Evolutionary conservation across 2,888 invertebrate species (phyloP).

Genomic region (Lepeophtheirus nordmannii): DNA sequence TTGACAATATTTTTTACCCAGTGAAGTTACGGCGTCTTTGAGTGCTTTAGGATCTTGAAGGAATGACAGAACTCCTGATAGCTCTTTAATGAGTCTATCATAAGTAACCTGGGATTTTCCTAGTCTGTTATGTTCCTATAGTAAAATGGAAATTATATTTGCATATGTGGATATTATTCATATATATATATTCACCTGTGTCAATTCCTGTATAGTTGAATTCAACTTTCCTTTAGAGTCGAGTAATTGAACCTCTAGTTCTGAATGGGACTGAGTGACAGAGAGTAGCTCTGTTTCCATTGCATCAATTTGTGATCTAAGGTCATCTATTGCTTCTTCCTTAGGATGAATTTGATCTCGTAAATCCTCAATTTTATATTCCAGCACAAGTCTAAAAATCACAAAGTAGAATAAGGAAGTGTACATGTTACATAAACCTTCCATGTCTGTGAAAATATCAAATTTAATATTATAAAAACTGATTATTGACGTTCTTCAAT

Average conservation of each 20-base stretch:
- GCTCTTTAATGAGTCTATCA: conserved; percentile 60
- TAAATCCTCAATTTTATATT: conserved; percentile 72
- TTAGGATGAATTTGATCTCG: conserved; percentile 68
- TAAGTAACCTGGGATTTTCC: conserved; percentile 36
- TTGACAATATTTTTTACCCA: conserved; percentile 30
- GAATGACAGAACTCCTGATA: conserved; percentile 59
- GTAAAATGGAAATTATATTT: no score
- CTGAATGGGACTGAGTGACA: conserved; percentile 14
- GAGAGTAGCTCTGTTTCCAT: conserved; percentile 23
- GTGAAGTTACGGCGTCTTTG: conserved; percentile 39
- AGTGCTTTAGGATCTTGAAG: conserved; percentile 56
- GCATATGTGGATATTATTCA: no score
- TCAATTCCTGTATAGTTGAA: background rate
- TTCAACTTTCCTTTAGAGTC: conserved; percentile 11
- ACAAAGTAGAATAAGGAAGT: no score
- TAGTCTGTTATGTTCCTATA: background rate
- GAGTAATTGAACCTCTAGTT: background rate
- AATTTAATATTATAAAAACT: no score
- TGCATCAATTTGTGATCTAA: conserved; percentile 25
- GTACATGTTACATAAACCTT: no score
- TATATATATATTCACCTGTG: conserved; percentile 8
- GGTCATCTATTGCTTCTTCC: conserved; percentile 24
- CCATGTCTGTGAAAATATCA: no score
- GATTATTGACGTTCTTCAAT: no score
- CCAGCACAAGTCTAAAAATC: conserved; percentile 53